These are phyloP conservation scores for Drosophila sordidula DNA, from an alignment of 2,888 invertebrate genomes.

Conservation along the genomic window DNA sequence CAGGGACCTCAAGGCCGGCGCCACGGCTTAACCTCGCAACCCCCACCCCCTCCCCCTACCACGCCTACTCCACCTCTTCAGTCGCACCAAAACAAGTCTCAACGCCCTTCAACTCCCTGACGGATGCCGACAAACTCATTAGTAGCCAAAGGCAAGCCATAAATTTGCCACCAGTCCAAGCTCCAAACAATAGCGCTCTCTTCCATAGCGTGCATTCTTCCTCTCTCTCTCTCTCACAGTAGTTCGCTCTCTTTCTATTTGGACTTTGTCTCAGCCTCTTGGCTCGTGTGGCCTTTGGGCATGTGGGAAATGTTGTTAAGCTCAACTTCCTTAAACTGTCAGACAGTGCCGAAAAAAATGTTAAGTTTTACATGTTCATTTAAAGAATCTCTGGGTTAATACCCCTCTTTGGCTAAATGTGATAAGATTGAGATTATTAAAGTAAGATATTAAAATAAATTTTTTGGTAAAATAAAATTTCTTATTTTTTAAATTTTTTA, in stretches of 20 bases:
- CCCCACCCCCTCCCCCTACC: neutral
- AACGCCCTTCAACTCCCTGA: conserved; percentile 33
- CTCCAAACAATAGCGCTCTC: conserved; percentile 35
- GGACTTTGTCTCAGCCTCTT: conserved; percentile 5
- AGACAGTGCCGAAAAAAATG: conserved; percentile 36
- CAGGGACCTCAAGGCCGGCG: conserved; percentile 41
- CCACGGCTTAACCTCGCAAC: conserved; percentile 47
- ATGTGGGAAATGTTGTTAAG: conserved; percentile 60
- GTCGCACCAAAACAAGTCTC: conserved; percentile 7
- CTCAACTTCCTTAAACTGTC: conserved; percentile 60
- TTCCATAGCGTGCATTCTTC: neutral
- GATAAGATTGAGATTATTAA: no score
- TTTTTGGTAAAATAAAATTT: no score
- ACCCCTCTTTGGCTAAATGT: neutral
- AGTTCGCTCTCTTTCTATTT: neutral
- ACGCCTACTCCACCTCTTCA: conserved; percentile 6
- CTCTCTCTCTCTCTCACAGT: neutral
- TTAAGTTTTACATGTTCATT: conserved; percentile 15
- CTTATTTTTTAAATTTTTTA: no score
- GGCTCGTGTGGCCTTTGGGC: conserved; percentile 30
- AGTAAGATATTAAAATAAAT: no score
- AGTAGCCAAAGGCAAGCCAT: conserved; percentile 74
- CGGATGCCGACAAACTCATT: conserved; percentile 78
- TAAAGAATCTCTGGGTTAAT: neutral
- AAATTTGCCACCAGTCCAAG: conserved; percentile 65